These are phyloP conservation scores for Pipra filicauda DNA, from an alignment of 2,113 vertebrate genomes.

Conservation along the genomic window DNA sequence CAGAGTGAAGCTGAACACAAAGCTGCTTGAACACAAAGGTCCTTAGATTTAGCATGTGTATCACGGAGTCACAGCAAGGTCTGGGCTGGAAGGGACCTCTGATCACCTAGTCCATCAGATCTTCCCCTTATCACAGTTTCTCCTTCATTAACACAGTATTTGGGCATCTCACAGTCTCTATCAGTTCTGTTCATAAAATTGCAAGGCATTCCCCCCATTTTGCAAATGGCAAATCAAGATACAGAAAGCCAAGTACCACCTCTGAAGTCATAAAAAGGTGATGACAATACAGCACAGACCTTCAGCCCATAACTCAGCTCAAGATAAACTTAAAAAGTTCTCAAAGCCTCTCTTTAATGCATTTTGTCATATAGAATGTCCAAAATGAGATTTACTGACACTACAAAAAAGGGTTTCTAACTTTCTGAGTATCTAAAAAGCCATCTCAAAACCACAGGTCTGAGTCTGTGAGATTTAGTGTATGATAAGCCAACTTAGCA, in stretches of 20 bases:
- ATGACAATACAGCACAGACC: neutral
- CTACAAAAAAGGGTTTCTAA: neutral
- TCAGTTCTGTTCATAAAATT: neutral
- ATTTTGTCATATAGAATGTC: neutral
- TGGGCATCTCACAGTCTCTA: neutral
- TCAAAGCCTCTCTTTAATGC: neutral
- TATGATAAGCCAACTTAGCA: neutral
- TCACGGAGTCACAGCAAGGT: neutral
- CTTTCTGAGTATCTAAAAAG: neutral
- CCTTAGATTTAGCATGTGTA: accelerated
- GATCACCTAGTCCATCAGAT: neutral
- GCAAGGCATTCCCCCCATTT: neutral
- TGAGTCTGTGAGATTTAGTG: neutral
- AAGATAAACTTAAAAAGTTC: neutral
- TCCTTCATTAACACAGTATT: neutral
- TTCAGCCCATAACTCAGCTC: neutral
- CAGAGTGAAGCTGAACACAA: neutral
- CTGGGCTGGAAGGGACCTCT: neutral
- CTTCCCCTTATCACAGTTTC: neutral
- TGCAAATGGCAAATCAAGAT: neutral
- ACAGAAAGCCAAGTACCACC: neutral
- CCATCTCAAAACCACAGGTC: neutral
- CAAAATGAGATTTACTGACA: neutral
- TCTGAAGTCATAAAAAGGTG: neutral
- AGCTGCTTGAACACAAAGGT: neutral